Evolutionary conservation across 2,888 invertebrate species (phyloP).

Genomic region (Esperia sulphurella): DNA sequence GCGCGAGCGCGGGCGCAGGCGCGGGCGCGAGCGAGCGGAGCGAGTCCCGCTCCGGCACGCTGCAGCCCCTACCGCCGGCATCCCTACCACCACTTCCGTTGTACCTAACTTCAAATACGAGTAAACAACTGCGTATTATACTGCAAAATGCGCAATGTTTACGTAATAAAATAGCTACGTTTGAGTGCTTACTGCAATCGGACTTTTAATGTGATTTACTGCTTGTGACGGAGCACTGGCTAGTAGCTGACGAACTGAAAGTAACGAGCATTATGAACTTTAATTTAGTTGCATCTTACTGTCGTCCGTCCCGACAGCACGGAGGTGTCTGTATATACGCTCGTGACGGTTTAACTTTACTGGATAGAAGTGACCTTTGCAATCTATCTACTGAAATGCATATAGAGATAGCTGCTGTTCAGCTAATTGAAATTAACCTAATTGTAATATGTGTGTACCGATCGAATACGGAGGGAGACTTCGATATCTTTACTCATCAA

Average conservation of each 20-base stretch:
- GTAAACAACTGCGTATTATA: not conserved
- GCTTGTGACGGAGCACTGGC: not conserved
- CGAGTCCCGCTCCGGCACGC: not conserved
- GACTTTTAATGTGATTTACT: not conserved
- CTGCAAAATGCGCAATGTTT: not conserved
- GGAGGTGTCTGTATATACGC: not conserved
- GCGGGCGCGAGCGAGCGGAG: not conserved
- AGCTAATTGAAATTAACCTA: not conserved
- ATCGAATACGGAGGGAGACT: not conserved
- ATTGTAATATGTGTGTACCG: constrained; percentile 3
- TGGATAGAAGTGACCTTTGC: not conserved
- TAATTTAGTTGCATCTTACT: not conserved
- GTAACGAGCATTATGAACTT: not conserved
- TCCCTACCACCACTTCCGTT: no score
- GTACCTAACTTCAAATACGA: no score
- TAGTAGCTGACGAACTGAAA: not conserved
- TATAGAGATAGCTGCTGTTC: constrained; percentile 2
- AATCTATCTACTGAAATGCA: constrained; percentile 2
- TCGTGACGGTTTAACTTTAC: not conserved
- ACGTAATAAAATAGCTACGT: not conserved
- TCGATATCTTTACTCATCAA: not conserved
- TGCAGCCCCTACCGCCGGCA: not conserved
- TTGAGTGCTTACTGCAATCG: not conserved
- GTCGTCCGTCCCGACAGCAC: not conserved
- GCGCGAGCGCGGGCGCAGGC: not conserved